Evolutionary conservation across 2,113 vertebrate genomes (phyloP).

Genomic region (Poecilia latipinna): DNA sequence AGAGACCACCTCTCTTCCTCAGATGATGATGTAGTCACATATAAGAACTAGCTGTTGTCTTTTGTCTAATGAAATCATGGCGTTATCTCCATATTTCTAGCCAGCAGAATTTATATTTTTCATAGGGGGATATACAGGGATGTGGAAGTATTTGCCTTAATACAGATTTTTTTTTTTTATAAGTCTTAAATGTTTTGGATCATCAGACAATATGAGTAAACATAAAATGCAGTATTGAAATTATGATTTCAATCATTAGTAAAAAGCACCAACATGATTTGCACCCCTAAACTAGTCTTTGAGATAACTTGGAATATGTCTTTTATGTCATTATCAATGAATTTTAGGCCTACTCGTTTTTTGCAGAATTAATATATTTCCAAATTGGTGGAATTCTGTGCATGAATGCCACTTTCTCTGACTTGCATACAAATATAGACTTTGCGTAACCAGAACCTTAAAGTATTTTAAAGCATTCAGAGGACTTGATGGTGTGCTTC

Average conservation of each 20-base stretch:
- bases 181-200: no score
- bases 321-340: neutral
- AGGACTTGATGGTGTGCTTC: neutral
- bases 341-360: neutral
- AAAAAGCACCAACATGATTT: no score
- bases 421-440: neutral
- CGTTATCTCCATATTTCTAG: neutral
- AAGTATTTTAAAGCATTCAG: neutral
- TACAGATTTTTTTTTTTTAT: neutral
- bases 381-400: neutral
- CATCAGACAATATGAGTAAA: no score
- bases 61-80: neutral
- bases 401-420: neutral
- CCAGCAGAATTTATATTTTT: conserved; percentile 2
- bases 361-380: neutral
- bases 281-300: neutral
- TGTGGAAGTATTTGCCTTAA: neutral
- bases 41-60: neutral
- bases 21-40: conserved; percentile 1
- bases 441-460: neutral
- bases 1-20: conserved; percentile 44
- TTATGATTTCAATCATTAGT: no score
- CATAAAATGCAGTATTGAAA: no score
- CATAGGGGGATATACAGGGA: neutral
- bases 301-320: neutral